A percentile compares a stretch with the other conserved stretches of the same genome.
phyloP scores from a whole-genome alignment of 2,888 invertebrate species.

The Diloba caeruleocephala region DNA sequence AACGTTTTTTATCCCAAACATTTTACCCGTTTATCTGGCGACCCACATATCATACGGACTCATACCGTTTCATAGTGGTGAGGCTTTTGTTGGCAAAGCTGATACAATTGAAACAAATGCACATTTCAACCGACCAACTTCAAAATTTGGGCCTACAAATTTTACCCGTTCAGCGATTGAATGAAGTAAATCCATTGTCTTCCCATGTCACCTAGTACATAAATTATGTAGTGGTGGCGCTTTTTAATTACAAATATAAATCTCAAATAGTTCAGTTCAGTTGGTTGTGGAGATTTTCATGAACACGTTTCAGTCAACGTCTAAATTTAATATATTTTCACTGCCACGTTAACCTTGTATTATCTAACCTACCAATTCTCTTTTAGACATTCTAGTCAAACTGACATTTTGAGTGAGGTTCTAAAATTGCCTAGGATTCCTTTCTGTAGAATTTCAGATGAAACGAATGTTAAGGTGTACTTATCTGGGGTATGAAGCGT shows the following conservation, averaged over 20 bases:
- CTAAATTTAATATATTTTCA: conserved; percentile 17
- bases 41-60: conserved; percentile 62
- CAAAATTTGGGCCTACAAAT: conserved; percentile 57
- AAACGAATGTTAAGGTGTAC: conserved; percentile 23
- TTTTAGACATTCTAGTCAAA: conserved; percentile 32
- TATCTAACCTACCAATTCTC: conserved; percentile 21
- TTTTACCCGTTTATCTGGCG: conserved; percentile 57
- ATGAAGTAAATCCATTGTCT: conserved; percentile 47
- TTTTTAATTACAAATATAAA: conserved; percentile 24
- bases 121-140: conserved; percentile 54
- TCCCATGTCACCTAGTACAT: conserved; percentile 45
- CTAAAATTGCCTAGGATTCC: conserved; percentile 34
- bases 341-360: conserved; percentile 12
- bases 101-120: conserved; percentile 69
- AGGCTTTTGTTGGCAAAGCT: conserved; percentile 65
- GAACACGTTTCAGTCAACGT: conserved; percentile 10
- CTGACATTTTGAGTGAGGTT: conserved; percentile 39
- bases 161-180: conserved; percentile 46
- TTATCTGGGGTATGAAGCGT: conserved; percentile 40
- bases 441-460: conserved; percentile 36
- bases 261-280: conserved; percentile 8
- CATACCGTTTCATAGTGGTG: conserved; percentile 62
- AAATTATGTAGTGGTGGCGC: conserved; percentile 21
- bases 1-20: conserved; percentile 53
- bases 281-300: conserved; percentile 1